Conservation (phyloP, 2,888 invertebrate genomes). For the Drosophila robusta region DNA sequence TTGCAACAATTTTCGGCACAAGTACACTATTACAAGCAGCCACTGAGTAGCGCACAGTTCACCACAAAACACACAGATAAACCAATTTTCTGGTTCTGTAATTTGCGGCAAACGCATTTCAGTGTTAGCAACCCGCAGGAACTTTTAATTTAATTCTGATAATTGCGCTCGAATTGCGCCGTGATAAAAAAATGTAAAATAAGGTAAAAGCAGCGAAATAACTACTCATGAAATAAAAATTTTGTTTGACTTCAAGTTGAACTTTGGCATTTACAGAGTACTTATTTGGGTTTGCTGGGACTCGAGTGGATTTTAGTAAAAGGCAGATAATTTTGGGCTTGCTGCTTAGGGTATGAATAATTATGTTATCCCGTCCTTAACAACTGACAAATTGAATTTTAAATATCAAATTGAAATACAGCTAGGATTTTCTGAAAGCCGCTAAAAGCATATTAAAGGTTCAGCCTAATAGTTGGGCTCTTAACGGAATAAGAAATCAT, state of each 20-base stretch:
- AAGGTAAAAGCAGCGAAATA: constrained; percentile 10
- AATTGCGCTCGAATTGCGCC: constrained; percentile 42
- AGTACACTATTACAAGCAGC: constrained; percentile 25
- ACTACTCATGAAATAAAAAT: constrained; percentile 6
- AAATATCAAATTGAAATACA: constrained; percentile 8
- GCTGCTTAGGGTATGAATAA: background rate
- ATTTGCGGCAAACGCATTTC: constrained; percentile 58
- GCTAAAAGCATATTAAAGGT: constrained; percentile 48
- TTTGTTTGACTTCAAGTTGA: constrained; percentile 18
- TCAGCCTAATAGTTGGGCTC: constrained; percentile 30
- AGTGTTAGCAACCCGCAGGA: constrained; percentile 42
- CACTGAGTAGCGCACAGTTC: background rate
- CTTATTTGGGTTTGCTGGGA: background rate
- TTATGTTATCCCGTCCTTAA: background rate
- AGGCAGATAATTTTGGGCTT: constrained; percentile 3
- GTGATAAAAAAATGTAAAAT: constrained; percentile 1
- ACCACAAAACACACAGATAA: constrained; percentile 32
- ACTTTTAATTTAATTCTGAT: constrained; percentile 67
- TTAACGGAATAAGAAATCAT: constrained; percentile 10
- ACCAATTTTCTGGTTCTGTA: constrained; percentile 42
- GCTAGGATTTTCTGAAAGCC: constrained; percentile 33
- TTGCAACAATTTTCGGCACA: constrained; percentile 36
- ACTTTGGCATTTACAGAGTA: constrained; percentile 22
- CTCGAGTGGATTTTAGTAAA: constrained; percentile 11
- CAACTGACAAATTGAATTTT: constrained; percentile 17